Evolutionary conservation across 2,888 invertebrate species (phyloP).

Genomic region (Lasioglossum morio): DNA sequence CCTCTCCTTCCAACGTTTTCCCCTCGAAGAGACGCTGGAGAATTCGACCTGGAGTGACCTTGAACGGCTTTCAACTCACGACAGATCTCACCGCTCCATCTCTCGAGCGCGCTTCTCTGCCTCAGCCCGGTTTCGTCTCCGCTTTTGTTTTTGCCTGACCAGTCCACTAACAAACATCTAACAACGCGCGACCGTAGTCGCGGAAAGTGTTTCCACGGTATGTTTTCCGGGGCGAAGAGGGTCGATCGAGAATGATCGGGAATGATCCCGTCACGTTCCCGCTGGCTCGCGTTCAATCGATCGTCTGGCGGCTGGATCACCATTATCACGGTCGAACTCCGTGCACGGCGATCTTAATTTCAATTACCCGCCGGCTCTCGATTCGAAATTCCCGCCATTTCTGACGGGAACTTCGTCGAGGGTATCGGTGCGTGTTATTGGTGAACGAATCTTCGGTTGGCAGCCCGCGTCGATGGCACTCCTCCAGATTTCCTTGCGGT

Average conservation of each 20-base stretch:
- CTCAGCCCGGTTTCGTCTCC: background rate
- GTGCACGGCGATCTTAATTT: background rate
- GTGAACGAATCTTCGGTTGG: background rate
- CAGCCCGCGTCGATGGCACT: background rate
- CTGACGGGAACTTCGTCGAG: too few species aligned
- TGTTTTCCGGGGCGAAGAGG: background rate
- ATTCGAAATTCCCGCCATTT: background rate
- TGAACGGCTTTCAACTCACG: conserved; percentile 11
- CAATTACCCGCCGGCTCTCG: background rate
- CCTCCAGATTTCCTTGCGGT: background rate
- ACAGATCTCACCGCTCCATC: background rate
- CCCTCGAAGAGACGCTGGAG: background rate
- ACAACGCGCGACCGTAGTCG: background rate
- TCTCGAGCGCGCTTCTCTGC: conserved; percentile 32
- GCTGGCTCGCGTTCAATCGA: conserved; percentile 21
- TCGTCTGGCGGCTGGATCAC: conserved; percentile 5
- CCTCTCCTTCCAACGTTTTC: background rate
- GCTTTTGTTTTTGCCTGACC: conserved; percentile 51
- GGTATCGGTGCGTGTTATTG: background rate
- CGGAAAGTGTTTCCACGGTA: background rate
- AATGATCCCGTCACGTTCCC: background rate
- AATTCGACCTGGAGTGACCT: conserved; percentile 2
- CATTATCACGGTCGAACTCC: conserved; percentile 9
- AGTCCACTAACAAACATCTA: conserved; percentile 44
- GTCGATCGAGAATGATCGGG: conserved; percentile 4